These are phyloP conservation scores for Platysteira castanea DNA, from an alignment of 2,113 vertebrate species.

Conservation along the genomic window DNA sequence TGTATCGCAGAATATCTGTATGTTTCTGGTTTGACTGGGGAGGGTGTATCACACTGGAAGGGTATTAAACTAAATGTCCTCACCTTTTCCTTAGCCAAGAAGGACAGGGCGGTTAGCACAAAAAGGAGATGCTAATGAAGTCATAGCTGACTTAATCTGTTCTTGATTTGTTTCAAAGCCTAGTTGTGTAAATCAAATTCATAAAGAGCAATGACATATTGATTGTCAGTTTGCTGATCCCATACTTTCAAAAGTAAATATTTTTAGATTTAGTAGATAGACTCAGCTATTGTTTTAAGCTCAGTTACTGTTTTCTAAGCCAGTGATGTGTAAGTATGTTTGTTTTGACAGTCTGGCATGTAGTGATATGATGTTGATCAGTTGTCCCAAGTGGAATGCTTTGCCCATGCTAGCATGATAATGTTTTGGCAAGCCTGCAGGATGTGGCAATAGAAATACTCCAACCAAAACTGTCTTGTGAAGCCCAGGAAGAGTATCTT, in stretches of 20 bases:
- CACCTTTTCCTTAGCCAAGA: background rate
- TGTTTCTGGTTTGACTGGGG: slow-evolving; percentile 51
- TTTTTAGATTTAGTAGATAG: background rate
- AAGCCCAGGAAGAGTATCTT: background rate
- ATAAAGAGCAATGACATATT: background rate
- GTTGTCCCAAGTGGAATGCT: background rate
- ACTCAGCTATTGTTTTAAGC: background rate
- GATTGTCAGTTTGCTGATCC: background rate
- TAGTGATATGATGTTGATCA: background rate
- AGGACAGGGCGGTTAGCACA: background rate
- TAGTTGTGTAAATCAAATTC: background rate
- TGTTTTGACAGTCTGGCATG: background rate
- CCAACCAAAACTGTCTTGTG: background rate
- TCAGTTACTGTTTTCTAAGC: background rate
- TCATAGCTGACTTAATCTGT: background rate
- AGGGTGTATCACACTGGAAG: background rate
- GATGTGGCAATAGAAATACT: background rate
- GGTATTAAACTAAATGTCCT: background rate
- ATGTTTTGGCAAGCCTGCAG: background rate
- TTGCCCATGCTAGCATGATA: background rate
- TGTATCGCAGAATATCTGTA: slow-evolving; percentile 74
- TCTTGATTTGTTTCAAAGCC: background rate
- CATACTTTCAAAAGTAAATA: background rate
- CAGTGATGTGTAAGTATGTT: background rate
- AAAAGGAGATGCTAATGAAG: background rate